Percentiles rank a stretch among this genome's conserved stretches.
phyloP scores from a whole-genome alignment of 2,113 vertebrate species.

The Lophochroa leadbeateri region DNA sequence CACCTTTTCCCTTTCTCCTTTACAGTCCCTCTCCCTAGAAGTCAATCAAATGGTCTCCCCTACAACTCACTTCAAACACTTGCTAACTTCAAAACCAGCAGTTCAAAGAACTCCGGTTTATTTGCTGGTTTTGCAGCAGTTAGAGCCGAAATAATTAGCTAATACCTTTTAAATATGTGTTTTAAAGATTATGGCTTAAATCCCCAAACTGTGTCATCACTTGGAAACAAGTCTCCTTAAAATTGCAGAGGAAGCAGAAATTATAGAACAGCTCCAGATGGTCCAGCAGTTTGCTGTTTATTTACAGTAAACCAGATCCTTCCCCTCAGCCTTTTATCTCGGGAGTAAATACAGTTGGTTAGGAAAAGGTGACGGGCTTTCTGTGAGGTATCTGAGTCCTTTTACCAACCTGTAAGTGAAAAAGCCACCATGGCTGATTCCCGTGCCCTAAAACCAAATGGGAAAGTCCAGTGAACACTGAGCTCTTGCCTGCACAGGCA shows the following conservation, averaged over 20 bases:
- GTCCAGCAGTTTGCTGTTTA: slow-evolving; percentile 19
- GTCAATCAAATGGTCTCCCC: not conserved
- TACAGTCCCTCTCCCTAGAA: not conserved
- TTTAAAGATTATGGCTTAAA: slow-evolving; percentile 53
- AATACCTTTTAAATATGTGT: slow-evolving; percentile 57
- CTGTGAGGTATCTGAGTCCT: not conserved
- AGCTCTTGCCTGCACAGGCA: not conserved
- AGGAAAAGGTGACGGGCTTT: not conserved
- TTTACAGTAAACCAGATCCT: slow-evolving; percentile 16
- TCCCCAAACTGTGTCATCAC: slow-evolving; percentile 40
- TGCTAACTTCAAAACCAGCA: not conserved
- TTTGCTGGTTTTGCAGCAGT: slow-evolving; percentile 18
- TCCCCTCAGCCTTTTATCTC: slow-evolving; percentile 21
- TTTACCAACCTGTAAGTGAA: not conserved
- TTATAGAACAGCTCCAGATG: slow-evolving; percentile 14
- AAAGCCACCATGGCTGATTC: not conserved
- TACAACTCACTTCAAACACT: slow-evolving; percentile 26
- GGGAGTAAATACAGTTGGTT: not conserved
- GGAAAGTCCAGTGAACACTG: not conserved
- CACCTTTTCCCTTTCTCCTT: not conserved
- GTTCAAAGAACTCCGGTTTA: slow-evolving; percentile 32
- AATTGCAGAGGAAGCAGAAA: slow-evolving; percentile 19
- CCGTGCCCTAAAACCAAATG: not conserved
- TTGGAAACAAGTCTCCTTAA: slow-evolving; percentile 18
- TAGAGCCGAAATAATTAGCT: slow-evolving; percentile 52